phyloP scores from a whole-genome alignment of 1,140 invertebrate genomes.

The Pogonus chalceus region DNA sequence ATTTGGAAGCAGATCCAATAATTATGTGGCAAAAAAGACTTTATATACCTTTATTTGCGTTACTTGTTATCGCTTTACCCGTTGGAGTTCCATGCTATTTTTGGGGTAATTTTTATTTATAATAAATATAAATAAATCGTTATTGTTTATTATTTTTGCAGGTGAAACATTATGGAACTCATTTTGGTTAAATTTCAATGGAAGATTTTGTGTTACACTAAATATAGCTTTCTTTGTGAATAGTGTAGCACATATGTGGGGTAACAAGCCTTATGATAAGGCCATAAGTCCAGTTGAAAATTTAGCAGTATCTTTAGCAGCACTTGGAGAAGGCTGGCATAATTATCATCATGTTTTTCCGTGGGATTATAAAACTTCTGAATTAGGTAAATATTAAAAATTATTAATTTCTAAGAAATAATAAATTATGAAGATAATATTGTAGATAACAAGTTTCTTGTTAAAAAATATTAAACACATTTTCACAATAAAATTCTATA shows the following conservation, averaged over 20 bases:
- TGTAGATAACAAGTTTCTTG: too few relatives aligned
- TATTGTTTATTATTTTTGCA: too few relatives aligned
- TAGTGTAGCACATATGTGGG: slow-evolving; percentile 84
- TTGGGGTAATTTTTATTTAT: too few relatives aligned
- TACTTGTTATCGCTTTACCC: slow-evolving; percentile 70
- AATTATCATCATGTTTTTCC: slow-evolving; percentile 92
- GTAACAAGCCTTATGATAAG: slow-evolving; percentile 83
- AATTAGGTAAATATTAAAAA: slow-evolving; percentile 62
- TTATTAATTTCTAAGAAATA: too few relatives aligned
- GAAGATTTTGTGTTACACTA: slow-evolving; percentile 70
- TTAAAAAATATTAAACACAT: too few relatives aligned
- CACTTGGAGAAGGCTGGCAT: slow-evolving; percentile 81
- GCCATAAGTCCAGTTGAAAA: slow-evolving; percentile 66
- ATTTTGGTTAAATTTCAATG: slow-evolving; percentile 75
- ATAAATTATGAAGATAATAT: too few relatives aligned
- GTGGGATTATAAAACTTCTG: slow-evolving; percentile 80
- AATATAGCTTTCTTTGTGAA: slow-evolving; percentile 92
- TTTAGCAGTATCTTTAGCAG: slow-evolving; percentile 53
- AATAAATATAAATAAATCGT: too few relatives aligned
- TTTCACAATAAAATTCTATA: too few relatives aligned
- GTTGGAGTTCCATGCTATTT: slow-evolving; percentile 66
- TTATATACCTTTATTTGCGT: slow-evolving; percentile 63
- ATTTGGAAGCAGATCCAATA: slow-evolving; percentile 74
- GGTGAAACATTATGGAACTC: slow-evolving; percentile 65
- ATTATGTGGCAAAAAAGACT: slow-evolving; percentile 77